Conservation (phyloP, 2,888 invertebrate species). For the Meganola albula region DNA sequence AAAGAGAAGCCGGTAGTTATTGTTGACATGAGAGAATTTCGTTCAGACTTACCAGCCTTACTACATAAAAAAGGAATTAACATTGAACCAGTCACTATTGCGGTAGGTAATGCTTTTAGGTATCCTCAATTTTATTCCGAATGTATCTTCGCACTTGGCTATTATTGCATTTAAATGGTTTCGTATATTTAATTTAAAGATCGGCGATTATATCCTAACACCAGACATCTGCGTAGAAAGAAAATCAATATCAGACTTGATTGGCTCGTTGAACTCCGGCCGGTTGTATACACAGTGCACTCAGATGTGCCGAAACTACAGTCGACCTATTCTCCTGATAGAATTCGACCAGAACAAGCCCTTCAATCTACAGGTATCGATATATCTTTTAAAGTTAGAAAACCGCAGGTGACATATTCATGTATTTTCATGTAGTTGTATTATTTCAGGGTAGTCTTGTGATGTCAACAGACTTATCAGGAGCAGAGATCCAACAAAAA, state of each 20-base stretch:
- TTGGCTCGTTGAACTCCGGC: slow-evolving; percentile 96
- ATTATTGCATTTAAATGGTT: too few species aligned
- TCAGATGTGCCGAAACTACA: slow-evolving; percentile 93
- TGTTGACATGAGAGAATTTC: slow-evolving; percentile 98
- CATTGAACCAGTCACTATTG: slow-evolving; percentile 80
- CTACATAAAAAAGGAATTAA: slow-evolving; percentile 95
- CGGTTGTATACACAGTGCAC: slow-evolving; percentile 96
- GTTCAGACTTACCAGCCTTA: slow-evolving; percentile 95
- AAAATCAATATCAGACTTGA: slow-evolving; percentile 96
- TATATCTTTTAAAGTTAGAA: not conserved
- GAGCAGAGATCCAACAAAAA: slow-evolving; percentile 89
- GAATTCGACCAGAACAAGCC: slow-evolving; percentile 97
- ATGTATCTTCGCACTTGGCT: too few species aligned
- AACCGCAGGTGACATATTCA: not conserved
- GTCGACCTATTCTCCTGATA: slow-evolving; percentile 92
- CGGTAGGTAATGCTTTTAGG: too few species aligned
- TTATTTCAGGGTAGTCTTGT: slow-evolving; percentile 84
- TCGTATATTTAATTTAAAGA: slow-evolving; percentile 71
- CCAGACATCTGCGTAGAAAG: slow-evolving; percentile 98
- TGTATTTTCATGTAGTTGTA: not conserved
- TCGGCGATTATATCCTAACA: slow-evolving; percentile 98
- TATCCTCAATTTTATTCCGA: too few species aligned
- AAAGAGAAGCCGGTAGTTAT: slow-evolving; percentile 80
- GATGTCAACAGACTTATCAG: slow-evolving; percentile 85
- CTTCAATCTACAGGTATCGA: slow-evolving; percentile 88